phyloP scores from a whole-genome alignment of 2,113 vertebrate species.

The Coreoperca whiteheadi region DNA sequence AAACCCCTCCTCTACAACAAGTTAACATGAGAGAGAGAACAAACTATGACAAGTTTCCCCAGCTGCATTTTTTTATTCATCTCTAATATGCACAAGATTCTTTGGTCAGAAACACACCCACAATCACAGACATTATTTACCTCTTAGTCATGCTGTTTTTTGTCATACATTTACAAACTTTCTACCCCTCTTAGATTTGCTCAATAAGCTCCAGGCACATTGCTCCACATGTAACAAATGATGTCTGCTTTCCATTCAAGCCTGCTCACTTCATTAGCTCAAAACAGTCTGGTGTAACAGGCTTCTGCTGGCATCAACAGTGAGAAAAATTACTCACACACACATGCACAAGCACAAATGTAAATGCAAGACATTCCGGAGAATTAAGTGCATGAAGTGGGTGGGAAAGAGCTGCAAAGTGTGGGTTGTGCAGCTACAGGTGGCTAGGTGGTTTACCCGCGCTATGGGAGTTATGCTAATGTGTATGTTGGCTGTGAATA shows the following conservation, averaged over 20 bases:
- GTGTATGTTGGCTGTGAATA: conserved; percentile 65
- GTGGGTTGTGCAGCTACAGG: conserved; percentile 71
- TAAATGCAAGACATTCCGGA: conserved; percentile 4
- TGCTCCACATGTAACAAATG: conserved; percentile 29
- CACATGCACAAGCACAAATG: conserved; percentile 3
- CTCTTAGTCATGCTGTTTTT: conserved; percentile 15
- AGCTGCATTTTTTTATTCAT: conserved; percentile 29
- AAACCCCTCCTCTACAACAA: conserved; percentile 67
- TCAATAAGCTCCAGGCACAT: conserved; percentile 15
- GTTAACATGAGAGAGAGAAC: conserved; percentile 37
- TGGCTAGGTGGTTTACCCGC: conserved; percentile 70
- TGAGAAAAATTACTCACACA: conserved; percentile 11
- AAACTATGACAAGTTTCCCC: conserved; percentile 33
- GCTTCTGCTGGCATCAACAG: conserved; percentile 20
- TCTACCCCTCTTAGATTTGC: conserved; percentile 14
- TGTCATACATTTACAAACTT: conserved; percentile 3
- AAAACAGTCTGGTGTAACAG: conserved; percentile 30
- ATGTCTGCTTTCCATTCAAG: conserved; percentile 42
- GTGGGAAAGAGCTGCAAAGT: conserved; percentile 27
- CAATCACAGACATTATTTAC: conserved; percentile 14
- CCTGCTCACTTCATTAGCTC: conserved; percentile 53
- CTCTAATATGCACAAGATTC: conserved; percentile 16
- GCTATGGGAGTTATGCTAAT: conserved; percentile 81
- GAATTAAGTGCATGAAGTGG: conserved; percentile 25
- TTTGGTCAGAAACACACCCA: conserved; percentile 22